These are phyloP conservation scores for Heliocidaris erythrogramma DNA, from an alignment of 35 echinoderm and acorn worm species.

Conservation along the genomic window DNA sequence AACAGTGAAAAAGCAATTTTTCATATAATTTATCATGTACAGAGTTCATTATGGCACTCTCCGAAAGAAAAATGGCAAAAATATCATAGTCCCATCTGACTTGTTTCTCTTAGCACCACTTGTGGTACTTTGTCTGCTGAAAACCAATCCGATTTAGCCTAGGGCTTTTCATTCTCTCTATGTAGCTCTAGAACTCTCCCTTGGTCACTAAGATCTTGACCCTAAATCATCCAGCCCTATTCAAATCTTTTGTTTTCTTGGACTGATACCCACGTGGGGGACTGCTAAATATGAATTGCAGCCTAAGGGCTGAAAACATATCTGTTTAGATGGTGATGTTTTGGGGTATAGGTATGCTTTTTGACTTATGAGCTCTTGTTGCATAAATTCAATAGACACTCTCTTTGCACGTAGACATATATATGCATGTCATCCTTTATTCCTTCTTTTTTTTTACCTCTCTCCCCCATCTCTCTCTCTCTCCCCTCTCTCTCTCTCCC, in stretches of 20 bases:
- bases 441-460: neutral
- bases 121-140: neutral
- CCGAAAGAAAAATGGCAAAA: neutral
- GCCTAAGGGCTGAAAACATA: conserved; percentile 20
- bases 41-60: neutral
- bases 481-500: too few species aligned
- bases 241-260: neutral
- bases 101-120: neutral
- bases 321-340: neutral
- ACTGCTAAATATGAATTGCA: neutral
- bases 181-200: neutral
- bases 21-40: neutral
- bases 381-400: neutral
- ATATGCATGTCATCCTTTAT: neutral
- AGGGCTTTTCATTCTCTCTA: neutral
- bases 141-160: neutral
- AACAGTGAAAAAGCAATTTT: neutral
- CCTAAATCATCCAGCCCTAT: neutral
- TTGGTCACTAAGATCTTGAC: neutral
- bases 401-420: neutral
- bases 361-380: neutral
- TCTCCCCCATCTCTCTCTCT: too few species aligned
- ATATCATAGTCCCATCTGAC: neutral
- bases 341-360: neutral
- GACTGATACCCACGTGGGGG: conserved; percentile 22